phyloP scores from a whole-genome alignment of 2,113 vertebrate genomes.

The Vanacampus margaritifer region DNA sequence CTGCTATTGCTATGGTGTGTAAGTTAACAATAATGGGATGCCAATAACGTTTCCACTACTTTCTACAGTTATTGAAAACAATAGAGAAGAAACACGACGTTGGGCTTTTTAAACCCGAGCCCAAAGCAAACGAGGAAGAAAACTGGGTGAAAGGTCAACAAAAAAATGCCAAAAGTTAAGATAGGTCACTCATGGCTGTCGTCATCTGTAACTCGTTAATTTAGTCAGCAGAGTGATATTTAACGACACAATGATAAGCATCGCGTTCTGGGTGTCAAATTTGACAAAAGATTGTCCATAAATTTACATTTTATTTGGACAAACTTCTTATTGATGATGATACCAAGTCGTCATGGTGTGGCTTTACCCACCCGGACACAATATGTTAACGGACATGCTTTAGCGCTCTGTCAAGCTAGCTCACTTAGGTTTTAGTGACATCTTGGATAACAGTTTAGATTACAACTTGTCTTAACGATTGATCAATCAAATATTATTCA shows the following conservation, averaged over 20 bases:
- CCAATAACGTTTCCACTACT: background rate
- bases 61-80: background rate
- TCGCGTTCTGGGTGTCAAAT: background rate
- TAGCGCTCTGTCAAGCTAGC: background rate
- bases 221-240: background rate
- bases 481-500: background rate
- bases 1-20: background rate
- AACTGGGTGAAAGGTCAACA: slow-evolving; percentile 55
- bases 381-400: slow-evolving; percentile 38
- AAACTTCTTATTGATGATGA: background rate
- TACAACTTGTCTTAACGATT: background rate
- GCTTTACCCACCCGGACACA: slow-evolving; percentile 30
- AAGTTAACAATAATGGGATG: background rate
- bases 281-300: background rate
- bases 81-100: background rate
- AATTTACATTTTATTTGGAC: background rate
- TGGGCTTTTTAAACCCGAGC: background rate
- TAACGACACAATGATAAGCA: background rate
- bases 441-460: background rate
- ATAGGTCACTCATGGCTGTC: slow-evolving; percentile 10
- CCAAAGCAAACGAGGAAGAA: background rate
- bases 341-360: background rate
- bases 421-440: background rate
- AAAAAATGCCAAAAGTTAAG: slow-evolving; percentile 30
- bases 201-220: background rate